These are phyloP conservation scores for Anas bahamensis DNA, from an alignment of 2,797 vertebrate genomes.

Conservation along the genomic window DNA sequence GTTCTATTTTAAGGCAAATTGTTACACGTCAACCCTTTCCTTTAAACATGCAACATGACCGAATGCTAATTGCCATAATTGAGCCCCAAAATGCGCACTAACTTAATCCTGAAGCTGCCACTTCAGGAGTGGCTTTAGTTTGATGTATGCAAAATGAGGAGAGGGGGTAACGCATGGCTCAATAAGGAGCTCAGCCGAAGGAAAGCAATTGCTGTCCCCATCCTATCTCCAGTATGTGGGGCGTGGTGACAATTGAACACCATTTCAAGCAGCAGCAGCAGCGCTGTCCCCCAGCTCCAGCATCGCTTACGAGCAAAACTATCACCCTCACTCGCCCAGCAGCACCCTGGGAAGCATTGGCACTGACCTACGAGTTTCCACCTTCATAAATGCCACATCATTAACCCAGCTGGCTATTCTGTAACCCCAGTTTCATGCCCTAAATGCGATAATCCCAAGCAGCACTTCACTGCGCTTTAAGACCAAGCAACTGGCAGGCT, in stretches of 20 bases:
- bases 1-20: background rate
- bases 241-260: background rate
- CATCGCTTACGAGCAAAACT: background rate
- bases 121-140: background rate
- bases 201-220: background rate
- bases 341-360: background rate
- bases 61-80: conserved; percentile 34
- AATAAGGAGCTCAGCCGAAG: background rate
- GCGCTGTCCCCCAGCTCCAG: background rate
- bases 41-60: background rate
- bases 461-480: background rate
- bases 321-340: too few species aligned
- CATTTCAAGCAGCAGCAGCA: background rate
- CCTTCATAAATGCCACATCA: background rate
- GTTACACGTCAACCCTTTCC: background rate
- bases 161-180: background rate
- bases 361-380: background rate
- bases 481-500: background rate
- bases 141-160: background rate
- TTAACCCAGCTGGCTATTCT: background rate
- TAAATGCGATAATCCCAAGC: background rate
- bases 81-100: background rate
- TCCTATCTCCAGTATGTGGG: background rate
- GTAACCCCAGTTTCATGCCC: background rate
- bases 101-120: conserved; percentile 39